Percentiles rank a stretch among this genome's conserved stretches.
Conservation (phyloP, 2,113 vertebrate species). For the Burhinus bistriatus region DNA sequence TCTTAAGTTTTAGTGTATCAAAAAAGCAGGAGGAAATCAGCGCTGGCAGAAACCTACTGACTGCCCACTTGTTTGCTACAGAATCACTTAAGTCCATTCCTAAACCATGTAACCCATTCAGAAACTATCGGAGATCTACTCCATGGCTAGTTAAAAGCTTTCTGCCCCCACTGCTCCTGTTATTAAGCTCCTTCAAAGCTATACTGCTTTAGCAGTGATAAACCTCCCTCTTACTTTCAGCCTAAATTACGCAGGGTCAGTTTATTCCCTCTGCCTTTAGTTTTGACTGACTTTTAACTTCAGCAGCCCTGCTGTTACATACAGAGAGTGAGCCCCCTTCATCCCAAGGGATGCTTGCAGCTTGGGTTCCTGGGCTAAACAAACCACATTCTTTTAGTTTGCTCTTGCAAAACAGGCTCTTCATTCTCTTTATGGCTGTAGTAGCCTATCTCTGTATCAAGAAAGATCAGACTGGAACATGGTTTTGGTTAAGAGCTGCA, state of each 20-base stretch:
- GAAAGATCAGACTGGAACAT: not conserved
- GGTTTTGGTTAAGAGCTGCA: not conserved
- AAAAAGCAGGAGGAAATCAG: not conserved
- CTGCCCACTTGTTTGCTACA: not conserved
- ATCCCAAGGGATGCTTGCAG: not conserved
- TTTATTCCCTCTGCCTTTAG: not conserved
- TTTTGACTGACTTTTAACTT: not conserved
- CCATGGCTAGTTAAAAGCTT: not conserved
- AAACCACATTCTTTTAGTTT: not conserved
- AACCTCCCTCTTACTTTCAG: not conserved
- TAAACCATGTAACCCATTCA: not conserved
- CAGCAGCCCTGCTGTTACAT: not conserved
- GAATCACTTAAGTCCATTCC: not conserved
- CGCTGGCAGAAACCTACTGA: not conserved
- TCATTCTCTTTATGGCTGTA: not conserved
- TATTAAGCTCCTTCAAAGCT: not conserved
- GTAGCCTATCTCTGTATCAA: not conserved
- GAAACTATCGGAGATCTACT: not conserved
- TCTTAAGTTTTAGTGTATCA: not conserved
- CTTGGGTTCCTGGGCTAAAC: not conserved
- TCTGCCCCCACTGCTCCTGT: not conserved
- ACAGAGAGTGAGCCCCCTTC: rapidly evolving
- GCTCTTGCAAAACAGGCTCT: not conserved
- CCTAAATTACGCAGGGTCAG: not conserved
- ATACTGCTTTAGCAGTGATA: not conserved